Percentiles rank a stretch among this genome's conserved stretches.
Conservation (phyloP, 2,113 vertebrate genomes). For the Panthera uncia region DNA sequence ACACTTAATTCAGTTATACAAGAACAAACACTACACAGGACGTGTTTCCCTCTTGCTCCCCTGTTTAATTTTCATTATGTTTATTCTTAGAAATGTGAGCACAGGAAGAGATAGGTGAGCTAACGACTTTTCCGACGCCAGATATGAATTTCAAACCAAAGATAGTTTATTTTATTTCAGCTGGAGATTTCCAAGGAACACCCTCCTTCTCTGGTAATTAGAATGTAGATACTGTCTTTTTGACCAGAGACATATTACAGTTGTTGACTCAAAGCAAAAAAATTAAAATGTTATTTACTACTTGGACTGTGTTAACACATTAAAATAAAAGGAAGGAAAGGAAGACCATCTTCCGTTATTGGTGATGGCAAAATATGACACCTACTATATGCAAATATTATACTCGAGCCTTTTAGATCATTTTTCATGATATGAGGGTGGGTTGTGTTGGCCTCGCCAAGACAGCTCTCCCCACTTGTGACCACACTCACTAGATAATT, state of each 20-base stretch:
- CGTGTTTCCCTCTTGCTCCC: background rate
- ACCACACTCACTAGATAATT: background rate
- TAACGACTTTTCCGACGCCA: background rate
- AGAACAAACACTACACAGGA: background rate
- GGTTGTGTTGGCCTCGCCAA: background rate
- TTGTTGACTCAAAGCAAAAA: background rate
- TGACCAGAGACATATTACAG: background rate
- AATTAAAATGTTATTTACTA: background rate
- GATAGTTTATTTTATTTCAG: background rate
- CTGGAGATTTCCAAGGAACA: background rate
- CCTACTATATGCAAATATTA: background rate
- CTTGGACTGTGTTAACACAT: background rate
- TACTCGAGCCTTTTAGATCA: background rate
- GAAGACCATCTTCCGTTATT: background rate
- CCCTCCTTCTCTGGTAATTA: background rate
- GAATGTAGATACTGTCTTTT: conserved; percentile 5
- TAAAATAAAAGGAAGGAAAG: background rate
- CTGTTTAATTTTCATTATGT: background rate
- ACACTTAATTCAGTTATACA: background rate
- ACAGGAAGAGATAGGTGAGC: background rate
- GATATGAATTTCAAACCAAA: background rate
- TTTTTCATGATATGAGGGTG: background rate
- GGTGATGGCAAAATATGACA: background rate
- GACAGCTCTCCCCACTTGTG: background rate
- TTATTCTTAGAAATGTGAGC: background rate